Evolutionary conservation across 2,888 invertebrate genomes (phyloP).

Genomic region (Lasioglossum zephyrum): DNA sequence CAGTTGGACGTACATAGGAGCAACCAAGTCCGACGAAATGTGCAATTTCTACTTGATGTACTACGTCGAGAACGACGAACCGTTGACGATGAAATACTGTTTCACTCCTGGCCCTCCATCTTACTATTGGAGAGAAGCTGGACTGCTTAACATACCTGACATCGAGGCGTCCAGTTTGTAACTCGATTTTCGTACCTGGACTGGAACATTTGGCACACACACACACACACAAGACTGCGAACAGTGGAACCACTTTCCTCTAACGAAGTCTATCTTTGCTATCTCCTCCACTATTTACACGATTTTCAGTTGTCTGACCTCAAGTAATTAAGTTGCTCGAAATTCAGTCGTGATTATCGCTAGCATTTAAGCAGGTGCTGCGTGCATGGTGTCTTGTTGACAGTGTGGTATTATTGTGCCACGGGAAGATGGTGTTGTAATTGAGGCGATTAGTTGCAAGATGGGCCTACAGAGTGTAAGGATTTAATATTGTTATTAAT

Average conservation of each 20-base stretch:
- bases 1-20: constrained; percentile 89
- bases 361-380: background rate
- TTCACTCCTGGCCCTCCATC: constrained; percentile 93
- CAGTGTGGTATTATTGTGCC: background rate
- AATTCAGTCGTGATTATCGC: background rate
- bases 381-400: background rate
- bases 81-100: constrained; percentile 92
- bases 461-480: constrained; percentile 18
- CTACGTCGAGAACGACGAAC: constrained; percentile 91
- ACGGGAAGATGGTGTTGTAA: background rate
- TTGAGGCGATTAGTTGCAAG: background rate
- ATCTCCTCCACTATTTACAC: background rate
- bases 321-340: constrained; percentile 28
- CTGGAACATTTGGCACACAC: constrained; percentile 1
- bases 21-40: constrained; percentile 96
- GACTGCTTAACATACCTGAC: constrained; percentile 91
- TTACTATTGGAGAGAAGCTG: constrained; percentile 91
- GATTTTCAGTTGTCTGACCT: background rate
- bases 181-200: constrained; percentile 54
- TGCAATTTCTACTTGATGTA: constrained; percentile 98
- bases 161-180: constrained; percentile 88
- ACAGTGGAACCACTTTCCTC: constrained; percentile 28
- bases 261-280: background rate
- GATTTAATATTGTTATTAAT: constrained; percentile 1
- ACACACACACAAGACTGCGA: constrained; percentile 7